These are phyloP conservation scores for Phoeniculus purpureus DNA, from an alignment of 2,797 vertebrate genomes.

Conservation along the genomic window DNA sequence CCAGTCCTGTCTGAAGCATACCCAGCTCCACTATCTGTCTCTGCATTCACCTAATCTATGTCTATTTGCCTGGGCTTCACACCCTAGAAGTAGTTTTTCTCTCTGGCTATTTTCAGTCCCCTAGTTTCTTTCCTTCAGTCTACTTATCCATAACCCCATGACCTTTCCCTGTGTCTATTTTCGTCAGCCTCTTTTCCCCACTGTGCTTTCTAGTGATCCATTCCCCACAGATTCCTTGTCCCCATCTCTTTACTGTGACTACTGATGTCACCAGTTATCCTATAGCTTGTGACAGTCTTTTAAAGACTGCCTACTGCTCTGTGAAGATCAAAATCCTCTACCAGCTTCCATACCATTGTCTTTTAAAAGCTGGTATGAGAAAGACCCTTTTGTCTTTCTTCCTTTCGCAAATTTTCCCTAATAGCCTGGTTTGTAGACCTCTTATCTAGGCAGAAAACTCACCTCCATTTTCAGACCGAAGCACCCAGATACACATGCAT, in stretches of 20 bases:
- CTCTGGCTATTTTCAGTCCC: not conserved
- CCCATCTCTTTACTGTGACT: not conserved
- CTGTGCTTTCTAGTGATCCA: not conserved
- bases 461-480: not conserved
- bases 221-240: not conserved
- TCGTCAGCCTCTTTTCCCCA: not conserved
- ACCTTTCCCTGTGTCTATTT: not conserved
- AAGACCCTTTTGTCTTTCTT: not conserved
- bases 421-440: not conserved
- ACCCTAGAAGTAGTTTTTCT: not conserved
- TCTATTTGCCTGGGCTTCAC: not conserved
- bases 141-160: not conserved
- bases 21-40: not conserved
- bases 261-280: not conserved
- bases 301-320: not conserved
- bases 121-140: not conserved
- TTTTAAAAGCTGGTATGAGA: not conserved
- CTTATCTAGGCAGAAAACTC: not conserved
- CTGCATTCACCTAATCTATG: not conserved
- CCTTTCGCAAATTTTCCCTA: not conserved
- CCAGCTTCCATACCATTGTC: not conserved
- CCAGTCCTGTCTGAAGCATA: not conserved
- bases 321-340: not conserved
- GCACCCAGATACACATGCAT: not conserved
- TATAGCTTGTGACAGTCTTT: not conserved